Percentiles rank a stretch among this genome's conserved stretches.
phyloP scores from a whole-genome alignment of 2,113 vertebrate species.

The Pachyramphus minor region DNA sequence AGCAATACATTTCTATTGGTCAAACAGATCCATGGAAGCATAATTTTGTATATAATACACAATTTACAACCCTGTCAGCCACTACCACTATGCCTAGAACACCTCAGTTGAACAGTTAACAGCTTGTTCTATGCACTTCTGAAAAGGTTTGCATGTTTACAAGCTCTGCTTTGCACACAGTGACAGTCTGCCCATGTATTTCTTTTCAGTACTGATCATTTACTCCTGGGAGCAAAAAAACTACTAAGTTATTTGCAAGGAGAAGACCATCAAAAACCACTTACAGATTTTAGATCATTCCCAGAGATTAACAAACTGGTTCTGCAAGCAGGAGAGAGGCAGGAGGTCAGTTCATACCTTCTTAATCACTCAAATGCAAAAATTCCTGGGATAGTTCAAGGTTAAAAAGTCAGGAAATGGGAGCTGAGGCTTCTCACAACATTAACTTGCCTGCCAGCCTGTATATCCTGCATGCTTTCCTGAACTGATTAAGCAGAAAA shows the following conservation, averaged over 20 bases:
- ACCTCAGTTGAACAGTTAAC: background rate
- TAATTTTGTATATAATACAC: background rate
- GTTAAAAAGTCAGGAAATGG: conserved; percentile 51
- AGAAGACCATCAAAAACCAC: conserved; percentile 8
- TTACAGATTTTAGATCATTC: conserved; percentile 26
- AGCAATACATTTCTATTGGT: background rate
- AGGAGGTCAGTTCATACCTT: conserved; percentile 31
- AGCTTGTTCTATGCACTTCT: background rate
- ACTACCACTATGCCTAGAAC: background rate
- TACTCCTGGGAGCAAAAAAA: background rate
- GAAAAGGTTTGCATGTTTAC: background rate
- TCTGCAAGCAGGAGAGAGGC: conserved; percentile 16
- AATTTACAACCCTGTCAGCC: background rate
- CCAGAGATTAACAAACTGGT: conserved; percentile 40
- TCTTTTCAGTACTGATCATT: background rate
- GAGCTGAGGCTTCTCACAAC: conserved; percentile 52
- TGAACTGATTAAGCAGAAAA: conserved; percentile 23
- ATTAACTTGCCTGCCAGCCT: conserved; percentile 49
- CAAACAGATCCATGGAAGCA: background rate
- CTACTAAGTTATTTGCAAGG: background rate
- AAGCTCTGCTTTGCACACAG: background rate
- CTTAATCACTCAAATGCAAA: conserved; percentile 46
- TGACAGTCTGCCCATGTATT: background rate
- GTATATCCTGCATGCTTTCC: conserved; percentile 24
- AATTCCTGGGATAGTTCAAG: conserved; percentile 57